Base-by-base conservation (phyloP, 2,113 vertebrate genomes). In the Macrotus californicus region DNA sequence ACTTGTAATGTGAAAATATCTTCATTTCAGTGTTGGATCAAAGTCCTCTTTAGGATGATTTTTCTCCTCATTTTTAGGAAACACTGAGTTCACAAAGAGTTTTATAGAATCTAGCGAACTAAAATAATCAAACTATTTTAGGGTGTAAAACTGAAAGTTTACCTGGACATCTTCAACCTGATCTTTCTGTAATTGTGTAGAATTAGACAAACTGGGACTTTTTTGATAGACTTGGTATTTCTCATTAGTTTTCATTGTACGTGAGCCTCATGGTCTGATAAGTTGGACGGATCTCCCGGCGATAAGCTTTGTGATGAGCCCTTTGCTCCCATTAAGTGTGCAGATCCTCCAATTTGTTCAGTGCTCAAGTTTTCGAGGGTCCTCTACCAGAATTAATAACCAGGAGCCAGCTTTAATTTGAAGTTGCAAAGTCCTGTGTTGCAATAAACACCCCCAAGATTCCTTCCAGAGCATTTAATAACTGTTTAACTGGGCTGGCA, bases 381-480 rank as follows among this genome's bases (percentile, higher is more conserved):
- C 34, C 88, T 70, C 56, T 61, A 89, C 95, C 77, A 83, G 95
- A 94, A 93, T 96, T 96, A 96, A 94, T 92, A 94, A 97, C 61
- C n/a, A 7, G 7, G 46, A 96, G 75, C 43, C 59, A 34, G 88
- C 88, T 95, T 96, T 97, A 95, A 97, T 97, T 96, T 95, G 96
- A 85, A 96, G 87, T 93, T 41, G 82, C 82, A 48, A 96, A 96
- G 86, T 92, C 94, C 93, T 84, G 61, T 72, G 89, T 91, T 91
- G 88, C 95, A 91, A 96, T 97, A 97, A 97, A 97, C 96, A 96
- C 96, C 89, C 87, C 77, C 75, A 96, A 93, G 93, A 93, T 96
- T 96, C 96, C 96, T 94, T 95, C 93, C 91, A 66, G 50, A 95
- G 64, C 82, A 81, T 91, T 95, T 96, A 95, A 96, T 94, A 94